Evolutionary conservation across 2,797 vertebrate genomes (phyloP), one percentile per base, ranked within the genome.

Genomic region (Cichlasoma orientale): DNA sequence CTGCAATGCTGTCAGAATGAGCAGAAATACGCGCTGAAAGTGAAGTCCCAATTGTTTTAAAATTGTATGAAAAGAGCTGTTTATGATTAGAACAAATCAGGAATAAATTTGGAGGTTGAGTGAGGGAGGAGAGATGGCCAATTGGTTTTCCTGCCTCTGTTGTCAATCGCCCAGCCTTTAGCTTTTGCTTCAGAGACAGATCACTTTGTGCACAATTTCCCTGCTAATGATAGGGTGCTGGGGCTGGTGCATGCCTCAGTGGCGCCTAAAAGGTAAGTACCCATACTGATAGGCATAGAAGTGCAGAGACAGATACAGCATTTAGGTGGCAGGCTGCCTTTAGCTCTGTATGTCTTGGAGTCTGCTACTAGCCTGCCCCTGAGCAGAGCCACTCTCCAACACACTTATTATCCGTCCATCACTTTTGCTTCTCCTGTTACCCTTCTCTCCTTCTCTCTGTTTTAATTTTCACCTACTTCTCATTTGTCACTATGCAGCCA

Each of bases 161-260:
- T 83, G 83, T 91, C 88, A 90, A 23, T 85, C 72, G 41, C 61
- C 61, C 44, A 82, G 79, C 33, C 78, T 72, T 82, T 75, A 85
- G 57, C 79, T 81, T 76, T 77, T 75, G 19, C 85, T 87, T 80
- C 68, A 66, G 59, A 85, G 88, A 89, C 77, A 1, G 80, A 89
- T 90, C 87, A 75, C 86, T 91, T 84, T 88, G 88, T 90, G 89
- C 84, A 78, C 88, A 89, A 88, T 90, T 91, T 90, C 80, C 81
- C 74, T 82, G 61, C 82, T 92, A 91, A 91, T 92, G 90, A 91
- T 58, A 31, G 74, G 77, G 73, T 86, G 82, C 76, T 55, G 79
- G 82, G 75, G 77, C 84, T 73, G 63, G 79, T 82, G 70, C 69
- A 85, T 10, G 77, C 88, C 77, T 86, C 88, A 80, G 69, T 81